Evolutionary conservation across 1,140 invertebrate species (phyloP), one percentile per base, ranked within the genome.

Genomic region (Phenacoccus solenopsis): DNA sequence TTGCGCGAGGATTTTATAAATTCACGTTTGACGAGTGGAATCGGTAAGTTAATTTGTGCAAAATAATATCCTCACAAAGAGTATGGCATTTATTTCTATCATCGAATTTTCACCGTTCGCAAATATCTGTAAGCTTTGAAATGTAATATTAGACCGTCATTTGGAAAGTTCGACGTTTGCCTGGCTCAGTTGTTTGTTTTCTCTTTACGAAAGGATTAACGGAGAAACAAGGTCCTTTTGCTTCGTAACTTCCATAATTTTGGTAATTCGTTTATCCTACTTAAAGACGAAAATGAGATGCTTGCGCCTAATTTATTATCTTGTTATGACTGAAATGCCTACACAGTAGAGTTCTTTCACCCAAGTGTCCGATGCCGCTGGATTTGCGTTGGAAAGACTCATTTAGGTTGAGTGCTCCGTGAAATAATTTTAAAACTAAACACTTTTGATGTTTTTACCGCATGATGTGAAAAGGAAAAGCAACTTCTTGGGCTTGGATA

Each of bases 131-230:
- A 49, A 49, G 38, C 38, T 49, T 49, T 49, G 38, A 49, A 49
- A 49, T 49, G 38, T 49, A 49, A 49, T n/a, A n/a, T 49, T n/a
- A 49, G 38, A 49, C n/a, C n/a, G n/a, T n/a, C n/a, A n/a, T n/a
- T n/a, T n/a, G 38, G 38, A 49, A 49, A 49, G 38, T 49, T 49
- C 38, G 38, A 49, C 38, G 38, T 49, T 49, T 32, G 30, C 30
- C 30, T 5, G 30, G 2, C 20, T 49, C 38, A n/a, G 38, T 49
- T 49, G 12, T 49, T 49, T 49, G 20, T 49, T 49, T 49, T n/a
- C 12, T 49, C 38, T 16, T 49, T 49, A 49, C 38, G 16, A 10
- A n/a, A 49, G 38, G 38, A 49, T 49, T 49, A 49, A 49, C 13
- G 13, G 20, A 49, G 38, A 49, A n/a, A n/a, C n/a, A n/a, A 49